These are phyloP conservation scores for Antitype chi DNA, from an alignment of 2,888 invertebrate genomes.

Conservation along the genomic window DNA sequence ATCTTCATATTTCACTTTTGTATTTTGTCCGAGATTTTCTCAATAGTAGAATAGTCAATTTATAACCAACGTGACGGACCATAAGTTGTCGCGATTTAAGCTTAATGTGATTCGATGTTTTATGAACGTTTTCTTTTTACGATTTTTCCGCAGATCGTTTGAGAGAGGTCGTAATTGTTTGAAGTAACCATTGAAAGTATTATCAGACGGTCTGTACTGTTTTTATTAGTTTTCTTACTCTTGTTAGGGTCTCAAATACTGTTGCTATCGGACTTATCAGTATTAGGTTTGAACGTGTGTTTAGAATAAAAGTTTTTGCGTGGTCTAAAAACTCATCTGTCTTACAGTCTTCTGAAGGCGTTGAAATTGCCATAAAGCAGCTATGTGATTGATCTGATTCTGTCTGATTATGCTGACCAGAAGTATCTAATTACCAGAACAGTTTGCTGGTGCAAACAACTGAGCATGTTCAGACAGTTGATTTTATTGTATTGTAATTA, in stretches of 20 bases:
- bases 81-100: constrained; percentile 1
- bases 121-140: constrained; percentile 34
- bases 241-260: not conserved
- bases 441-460: too few relatives aligned
- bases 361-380: not conserved
- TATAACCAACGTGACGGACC: constrained; percentile 8
- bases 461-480: not conserved
- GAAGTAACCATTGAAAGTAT: not conserved
- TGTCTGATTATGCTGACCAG: not conserved
- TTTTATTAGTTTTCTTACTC: not conserved
- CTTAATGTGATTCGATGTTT: not conserved
- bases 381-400: not conserved
- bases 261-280: not conserved
- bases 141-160: constrained; percentile 10
- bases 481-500: not conserved
- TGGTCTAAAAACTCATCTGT: not conserved
- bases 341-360: too few relatives aligned
- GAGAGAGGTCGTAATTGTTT: constrained; percentile 3
- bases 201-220: not conserved
- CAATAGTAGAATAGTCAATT: not conserved
- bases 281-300: not conserved
- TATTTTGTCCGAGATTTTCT: not conserved
- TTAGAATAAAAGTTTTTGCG: not conserved
- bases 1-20: constrained; percentile 8
- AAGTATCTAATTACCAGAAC: not conserved